Evolutionary conservation across 2,888 invertebrate genomes (phyloP).

Genomic region (Heliconius charithonia): DNA sequence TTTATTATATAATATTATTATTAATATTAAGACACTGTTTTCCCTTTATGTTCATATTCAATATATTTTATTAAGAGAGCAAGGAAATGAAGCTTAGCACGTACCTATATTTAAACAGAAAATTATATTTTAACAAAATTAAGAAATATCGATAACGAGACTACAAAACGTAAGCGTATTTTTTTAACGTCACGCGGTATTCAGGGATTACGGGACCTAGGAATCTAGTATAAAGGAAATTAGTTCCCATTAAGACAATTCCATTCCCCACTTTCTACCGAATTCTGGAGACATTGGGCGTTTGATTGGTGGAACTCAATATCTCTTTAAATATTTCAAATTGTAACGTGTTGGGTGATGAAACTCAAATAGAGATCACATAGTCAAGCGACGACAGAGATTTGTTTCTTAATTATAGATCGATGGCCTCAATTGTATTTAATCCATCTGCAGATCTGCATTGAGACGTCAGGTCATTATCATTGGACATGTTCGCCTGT

Average conservation of each 20-base stretch:
- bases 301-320: background rate
- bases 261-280: background rate
- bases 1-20: background rate
- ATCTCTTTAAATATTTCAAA: background rate
- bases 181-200: too few species aligned
- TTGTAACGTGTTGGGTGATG: background rate
- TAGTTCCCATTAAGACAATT: too few species aligned
- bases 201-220: too few species aligned
- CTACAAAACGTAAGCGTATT: too few species aligned
- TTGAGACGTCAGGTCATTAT: conserved; percentile 14
- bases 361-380: background rate
- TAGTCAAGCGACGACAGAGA: background rate
- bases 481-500: conserved; percentile 1
- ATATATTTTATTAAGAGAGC: too few species aligned
- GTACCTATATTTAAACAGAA: too few species aligned
- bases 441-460: conserved; percentile 26
- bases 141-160: too few species aligned
- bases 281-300: background rate
- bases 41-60: too few species aligned
- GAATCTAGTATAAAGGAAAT: too few species aligned
- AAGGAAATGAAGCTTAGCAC: too few species aligned
- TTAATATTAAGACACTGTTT: background rate
- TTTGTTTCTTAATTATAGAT: conserved; percentile 21
- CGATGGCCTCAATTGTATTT: conserved; percentile 21
- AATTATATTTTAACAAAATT: too few species aligned